Conservation (phyloP, 37 sponge, comb jelly and placozoan genomes). For the Haliclona indistincta region DNA sequence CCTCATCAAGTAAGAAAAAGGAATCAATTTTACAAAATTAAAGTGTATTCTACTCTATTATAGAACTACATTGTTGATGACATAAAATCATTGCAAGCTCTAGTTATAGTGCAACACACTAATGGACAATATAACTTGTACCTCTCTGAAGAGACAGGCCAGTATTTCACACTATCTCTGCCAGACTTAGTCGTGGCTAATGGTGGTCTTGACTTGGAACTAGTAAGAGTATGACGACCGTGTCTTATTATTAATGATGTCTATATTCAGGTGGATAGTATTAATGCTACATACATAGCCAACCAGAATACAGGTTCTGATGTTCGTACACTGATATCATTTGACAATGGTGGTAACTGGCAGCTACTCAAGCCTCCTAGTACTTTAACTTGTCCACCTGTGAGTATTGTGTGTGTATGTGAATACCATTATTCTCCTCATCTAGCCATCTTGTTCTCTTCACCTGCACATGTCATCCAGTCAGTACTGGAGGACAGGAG, state of each 20-base stretch:
- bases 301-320: conserved; percentile 35
- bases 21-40: too few relatives aligned
- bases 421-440: background rate
- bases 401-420: conserved; percentile 4
- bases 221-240: background rate
- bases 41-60: background rate
- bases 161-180: conserved; percentile 68
- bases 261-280: conserved; percentile 46
- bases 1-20: conserved; percentile 24
- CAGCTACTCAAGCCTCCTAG: conserved; percentile 27
- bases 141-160: conserved; percentile 69
- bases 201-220: conserved; percentile 33
- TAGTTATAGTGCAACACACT: conserved; percentile 58
- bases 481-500: conserved; percentile 57
- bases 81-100: conserved; percentile 45
- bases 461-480: conserved; percentile 76
- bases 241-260: background rate
- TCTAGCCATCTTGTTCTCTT: conserved; percentile 69
- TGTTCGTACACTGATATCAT: conserved; percentile 58
- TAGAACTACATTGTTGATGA: conserved; percentile 51
- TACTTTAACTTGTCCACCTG: background rate
- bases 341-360: conserved; percentile 79
- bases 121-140: conserved; percentile 59
- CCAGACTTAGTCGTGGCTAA: conserved; percentile 20
- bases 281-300: conserved; percentile 72